A percentile compares a stretch with the other conserved stretches of the same genome.
phyloP scores from a whole-genome alignment of 2,797 vertebrate genomes.

The Peromyscus eremicus region DNA sequence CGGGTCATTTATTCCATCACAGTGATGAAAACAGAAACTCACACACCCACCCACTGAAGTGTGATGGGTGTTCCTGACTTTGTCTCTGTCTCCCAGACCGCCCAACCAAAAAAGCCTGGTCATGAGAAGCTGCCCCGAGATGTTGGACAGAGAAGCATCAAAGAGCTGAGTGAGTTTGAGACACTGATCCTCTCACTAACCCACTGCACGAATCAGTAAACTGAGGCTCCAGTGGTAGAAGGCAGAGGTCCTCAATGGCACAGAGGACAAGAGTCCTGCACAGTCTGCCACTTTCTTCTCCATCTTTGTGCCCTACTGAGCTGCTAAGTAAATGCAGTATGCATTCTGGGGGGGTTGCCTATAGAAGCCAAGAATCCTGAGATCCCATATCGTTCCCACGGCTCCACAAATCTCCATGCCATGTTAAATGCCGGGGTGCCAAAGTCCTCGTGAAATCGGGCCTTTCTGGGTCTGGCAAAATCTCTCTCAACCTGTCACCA shows the following conservation, averaged over 20 bases:
- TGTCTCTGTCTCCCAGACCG: background rate
- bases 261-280: background rate
- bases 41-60: no score
- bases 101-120: background rate
- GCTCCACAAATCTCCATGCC: background rate
- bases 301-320: background rate
- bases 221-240: background rate
- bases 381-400: background rate
- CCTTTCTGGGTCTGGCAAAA: conserved; percentile 43
- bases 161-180: background rate
- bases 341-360: background rate
- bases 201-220: background rate
- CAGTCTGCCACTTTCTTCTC: no score
- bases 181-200: background rate
- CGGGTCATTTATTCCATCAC: background rate
- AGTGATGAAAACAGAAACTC: background rate
- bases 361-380: background rate
- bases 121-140: background rate
- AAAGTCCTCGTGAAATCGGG: background rate
- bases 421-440: background rate
- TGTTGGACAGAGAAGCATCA: background rate
- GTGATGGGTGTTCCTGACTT: no score
- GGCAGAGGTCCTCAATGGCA: accelerated
- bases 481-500: background rate
- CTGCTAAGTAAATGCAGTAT: background rate